Evolutionary conservation across 1,140 invertebrate species (phyloP), one percentile per base, ranked within the genome.

Genomic region (Bicyclus anynana): DNA sequence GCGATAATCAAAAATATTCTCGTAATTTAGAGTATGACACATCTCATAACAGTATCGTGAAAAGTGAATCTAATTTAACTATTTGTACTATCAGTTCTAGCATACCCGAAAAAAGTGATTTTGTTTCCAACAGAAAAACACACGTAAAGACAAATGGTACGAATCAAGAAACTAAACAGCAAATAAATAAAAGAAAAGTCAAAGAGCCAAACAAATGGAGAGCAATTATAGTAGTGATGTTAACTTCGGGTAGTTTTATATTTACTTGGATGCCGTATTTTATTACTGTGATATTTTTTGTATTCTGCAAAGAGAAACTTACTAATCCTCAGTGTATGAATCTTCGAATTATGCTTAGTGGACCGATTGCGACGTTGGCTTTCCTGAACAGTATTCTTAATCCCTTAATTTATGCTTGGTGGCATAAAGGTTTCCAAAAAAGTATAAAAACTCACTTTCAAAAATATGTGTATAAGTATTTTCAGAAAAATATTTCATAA

Each of bases 391-490:
- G 92, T 59, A 81, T 93, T 13, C 77, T 94, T 18, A 94, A 94
- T 80, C 93, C 93, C 6, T 83, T 94, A 38, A 93, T 94, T 55
- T 94, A 94, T 69, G 93, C 93, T 1, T 92, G 93, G 88, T 94
- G 93, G 90, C 93, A 94, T 82, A 92, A 92, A 72, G 90, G 90
- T 1, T 92, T 92, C 59, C 80, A 87, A 59, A 78, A 66, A 57
- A 74, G 69, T 17, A 60, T 81, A 5, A 74, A 58, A 59, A 62
- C 58, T 35, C 75, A 75, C 60, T 66, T 72, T 13, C 54, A 56
- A 38, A 75, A 56, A 49, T 72, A 67, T 65, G 44, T 73, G n/a
- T 63, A 40, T 14, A 67, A 35, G 14, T 50, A 58, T 37, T 64
- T 59, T 58, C 40, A 59, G 27, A 62, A 65, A n/a, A n/a, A n/a